phyloP scores from a whole-genome alignment of 2,888 invertebrate species.

The Belgica antarctica region DNA sequence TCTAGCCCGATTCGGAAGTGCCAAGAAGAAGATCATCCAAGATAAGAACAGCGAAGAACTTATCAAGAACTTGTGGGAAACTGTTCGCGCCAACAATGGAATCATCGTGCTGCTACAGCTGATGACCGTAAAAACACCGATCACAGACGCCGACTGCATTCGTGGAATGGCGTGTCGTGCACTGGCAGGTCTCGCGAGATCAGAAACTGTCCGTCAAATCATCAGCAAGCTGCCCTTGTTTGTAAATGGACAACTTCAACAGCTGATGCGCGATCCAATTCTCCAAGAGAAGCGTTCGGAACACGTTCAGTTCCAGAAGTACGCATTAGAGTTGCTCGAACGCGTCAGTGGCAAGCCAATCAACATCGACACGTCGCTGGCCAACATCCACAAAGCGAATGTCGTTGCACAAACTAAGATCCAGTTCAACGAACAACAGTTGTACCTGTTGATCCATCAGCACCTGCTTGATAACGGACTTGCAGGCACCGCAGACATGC shows the following conservation, averaged over 20 bases:
- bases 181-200: conserved; percentile 88
- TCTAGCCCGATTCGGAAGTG: conserved; percentile 58
- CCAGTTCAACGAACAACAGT: conserved; percentile 88
- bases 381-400: conserved; percentile 87
- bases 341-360: conserved; percentile 88
- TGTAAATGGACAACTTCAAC: conserved; percentile 87
- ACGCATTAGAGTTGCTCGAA: conserved; percentile 86
- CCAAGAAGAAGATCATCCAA: conserved; percentile 61
- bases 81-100: conserved; percentile 89
- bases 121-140: conserved; percentile 88
- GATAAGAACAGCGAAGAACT: conserved; percentile 75
- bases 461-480: conserved; percentile 79
- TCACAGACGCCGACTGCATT: conserved; percentile 94
- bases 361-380: conserved; percentile 80
- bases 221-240: conserved; percentile 93
- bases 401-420: conserved; percentile 96
- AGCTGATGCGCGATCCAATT: conserved; percentile 95
- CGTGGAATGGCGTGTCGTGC: conserved; percentile 91
- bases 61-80: conserved; percentile 91
- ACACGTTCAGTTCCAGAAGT: conserved; percentile 93
- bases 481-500: conserved; percentile 66
- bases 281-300: conserved; percentile 93
- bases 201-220: conserved; percentile 89
- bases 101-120: conserved; percentile 90
- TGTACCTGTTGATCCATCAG: conserved; percentile 86